Evolutionary conservation across 2,797 vertebrate species (phyloP).

Genomic region (Helicolenus hilgendorfi): DNA sequence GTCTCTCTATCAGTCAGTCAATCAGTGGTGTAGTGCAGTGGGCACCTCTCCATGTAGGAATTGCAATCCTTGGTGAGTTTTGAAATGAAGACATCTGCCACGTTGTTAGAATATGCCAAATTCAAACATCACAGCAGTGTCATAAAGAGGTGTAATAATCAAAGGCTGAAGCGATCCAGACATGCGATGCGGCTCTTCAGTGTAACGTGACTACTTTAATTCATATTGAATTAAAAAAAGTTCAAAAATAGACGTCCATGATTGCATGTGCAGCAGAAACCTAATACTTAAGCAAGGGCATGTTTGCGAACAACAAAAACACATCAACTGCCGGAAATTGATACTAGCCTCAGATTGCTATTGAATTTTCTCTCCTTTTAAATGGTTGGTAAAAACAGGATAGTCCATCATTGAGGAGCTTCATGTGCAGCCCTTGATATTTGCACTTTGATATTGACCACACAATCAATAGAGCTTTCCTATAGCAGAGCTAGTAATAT

Average conservation of each 20-base stretch:
- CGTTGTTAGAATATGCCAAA: background rate
- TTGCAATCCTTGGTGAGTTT: background rate
- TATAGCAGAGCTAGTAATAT: conserved; percentile 83
- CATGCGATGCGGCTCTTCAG: background rate
- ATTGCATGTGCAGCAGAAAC: conserved; percentile 49
- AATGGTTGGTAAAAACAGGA: conserved; percentile 71
- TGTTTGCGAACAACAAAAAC: conserved; percentile 48
- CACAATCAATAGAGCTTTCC: conserved; percentile 84
- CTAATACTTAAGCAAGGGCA: conserved; percentile 56
- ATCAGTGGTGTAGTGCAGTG: background rate
- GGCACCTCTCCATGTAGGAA: background rate
- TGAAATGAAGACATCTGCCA: background rate
- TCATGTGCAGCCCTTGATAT: conserved; percentile 74
- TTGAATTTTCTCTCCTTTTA: conserved; percentile 73
- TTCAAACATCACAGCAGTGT: background rate
- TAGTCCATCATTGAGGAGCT: conserved; percentile 69
- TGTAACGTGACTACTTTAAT: background rate
- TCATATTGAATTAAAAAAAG: background rate
- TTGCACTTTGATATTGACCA: conserved; percentile 84
- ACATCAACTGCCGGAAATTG: conserved; percentile 65
- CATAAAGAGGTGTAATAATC: background rate
- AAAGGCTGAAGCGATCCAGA: background rate
- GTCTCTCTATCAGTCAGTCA: background rate
- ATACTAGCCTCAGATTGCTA: conserved; percentile 65
- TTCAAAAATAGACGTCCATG: conserved; percentile 34